Base-by-base conservation (phyloP, 2,888 invertebrate genomes). In the Cotesia congregata region DNA sequence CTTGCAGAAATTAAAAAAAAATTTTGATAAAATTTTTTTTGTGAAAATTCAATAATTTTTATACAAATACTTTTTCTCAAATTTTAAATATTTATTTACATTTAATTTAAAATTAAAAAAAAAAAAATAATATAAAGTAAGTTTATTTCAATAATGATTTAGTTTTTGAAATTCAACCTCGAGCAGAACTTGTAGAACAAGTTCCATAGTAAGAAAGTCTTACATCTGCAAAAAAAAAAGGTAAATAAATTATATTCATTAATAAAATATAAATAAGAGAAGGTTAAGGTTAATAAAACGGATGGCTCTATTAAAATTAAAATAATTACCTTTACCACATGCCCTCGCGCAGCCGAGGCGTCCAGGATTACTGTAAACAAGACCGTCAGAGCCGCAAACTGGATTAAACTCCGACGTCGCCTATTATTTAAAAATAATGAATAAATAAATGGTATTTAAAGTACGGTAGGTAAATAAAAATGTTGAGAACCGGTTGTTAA, bases 401-500 rank as follows among this genome's bases (percentile, higher is more conserved):
- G 87, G 88, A 81, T 87, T 87, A 70, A 86, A 88, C 41, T 88
- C 85, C 0, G 77, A 9, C 5, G 87, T 87, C 1, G 60, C 71
- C 86, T 74, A 60, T 59, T 20, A 59, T 70, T 9, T 20, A 30
- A 59, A 60, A 6, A 38, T 38, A 60, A 61, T 62, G 60, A 41
- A 15, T 30, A 61, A 72, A 39, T 61, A 6, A n/a, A 30, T 40
- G 15, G 15, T 72, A 38, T 60, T n/a, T 72, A 17, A 62, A 72
- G 40, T 61, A 60, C n/a, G 7, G n/a, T 50, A 6, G 17, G 30
- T 50, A n/a, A 9, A 20, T 59, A 7, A 40, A 67, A 41, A 20
- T 20, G 50, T 15, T 30, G 38, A 69, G 50, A 71, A 71, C 71
- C 61, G 71, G 71, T 71, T 61, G 59, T 6, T 71, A 61, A 71